A percentile compares a stretch with the other conserved stretches of the same genome.
Conservation (phyloP, 2,888 invertebrate species). For the Magallana nippona region DNA sequence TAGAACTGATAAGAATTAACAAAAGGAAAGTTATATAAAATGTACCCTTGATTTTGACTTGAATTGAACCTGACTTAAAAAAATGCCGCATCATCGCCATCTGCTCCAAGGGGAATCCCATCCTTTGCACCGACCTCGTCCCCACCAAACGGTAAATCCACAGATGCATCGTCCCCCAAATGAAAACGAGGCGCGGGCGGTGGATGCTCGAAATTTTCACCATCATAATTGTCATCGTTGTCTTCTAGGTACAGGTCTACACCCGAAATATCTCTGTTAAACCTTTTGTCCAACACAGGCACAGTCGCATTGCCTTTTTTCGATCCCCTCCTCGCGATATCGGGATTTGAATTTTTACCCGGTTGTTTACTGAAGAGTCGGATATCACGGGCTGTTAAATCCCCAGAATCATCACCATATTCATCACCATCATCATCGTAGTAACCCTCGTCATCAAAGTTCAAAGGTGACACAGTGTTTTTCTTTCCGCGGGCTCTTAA, state of each 20-base stretch:
- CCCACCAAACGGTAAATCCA: background rate
- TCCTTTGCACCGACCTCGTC: background rate
- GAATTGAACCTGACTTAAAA: background rate
- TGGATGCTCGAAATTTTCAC: constrained; percentile 1
- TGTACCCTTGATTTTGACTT: too few relatives aligned
- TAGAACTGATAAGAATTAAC: too few relatives aligned
- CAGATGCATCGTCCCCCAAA: background rate
- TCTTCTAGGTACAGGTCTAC: constrained; percentile 21
- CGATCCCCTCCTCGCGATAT: background rate
- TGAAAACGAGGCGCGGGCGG: constrained; percentile 25
- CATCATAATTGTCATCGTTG: background rate
- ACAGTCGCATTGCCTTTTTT: background rate
- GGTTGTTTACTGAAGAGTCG: constrained; percentile 21
- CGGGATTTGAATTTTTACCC: constrained; percentile 12
- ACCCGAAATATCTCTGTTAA: constrained; percentile 30
- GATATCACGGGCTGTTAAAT: constrained; percentile 48
- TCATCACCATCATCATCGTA: constrained; percentile 43
- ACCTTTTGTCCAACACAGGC: constrained; percentile 23
- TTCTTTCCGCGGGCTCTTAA: constrained; percentile 5
- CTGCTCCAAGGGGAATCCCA: background rate
- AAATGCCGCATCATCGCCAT: constrained; percentile 18
- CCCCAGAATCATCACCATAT: constrained; percentile 38
- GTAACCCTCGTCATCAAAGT: constrained; percentile 41
- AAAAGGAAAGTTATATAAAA: too few relatives aligned
- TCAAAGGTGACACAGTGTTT: constrained; percentile 37